phyloP scores from a whole-genome alignment of 2,797 vertebrate species.

The Etheostoma perlongum region DNA sequence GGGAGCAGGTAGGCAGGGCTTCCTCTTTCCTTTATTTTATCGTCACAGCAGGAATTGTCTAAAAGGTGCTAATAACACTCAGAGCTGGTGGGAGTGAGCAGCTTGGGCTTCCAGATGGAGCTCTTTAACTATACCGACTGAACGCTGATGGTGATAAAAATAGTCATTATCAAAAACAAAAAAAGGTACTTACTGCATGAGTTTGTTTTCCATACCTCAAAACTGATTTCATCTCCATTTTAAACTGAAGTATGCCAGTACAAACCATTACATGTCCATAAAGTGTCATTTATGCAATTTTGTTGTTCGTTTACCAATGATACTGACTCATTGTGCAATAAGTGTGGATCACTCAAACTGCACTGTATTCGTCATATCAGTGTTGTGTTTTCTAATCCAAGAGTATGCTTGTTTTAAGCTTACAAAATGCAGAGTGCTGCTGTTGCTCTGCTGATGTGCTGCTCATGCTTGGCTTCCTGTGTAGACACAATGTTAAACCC shows the following conservation, averaged over 20 bases:
- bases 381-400: too few relatives aligned
- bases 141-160: conserved; percentile 18
- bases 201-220: conserved; percentile 14
- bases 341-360: too few relatives aligned
- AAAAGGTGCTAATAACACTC: conserved; percentile 42
- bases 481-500: too few relatives aligned
- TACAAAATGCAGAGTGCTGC: too few relatives aligned
- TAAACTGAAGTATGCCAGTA: not conserved
- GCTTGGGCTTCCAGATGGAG: conserved; percentile 43
- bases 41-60: conserved; percentile 32
- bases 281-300: too few relatives aligned
- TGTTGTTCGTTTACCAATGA: too few relatives aligned
- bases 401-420: too few relatives aligned
- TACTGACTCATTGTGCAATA: too few relatives aligned
- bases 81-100: conserved; percentile 36
- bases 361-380: too few relatives aligned
- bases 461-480: too few relatives aligned
- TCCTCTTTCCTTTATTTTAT: conserved; percentile 35
- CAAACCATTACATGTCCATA: not conserved
- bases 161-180: not conserved
- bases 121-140: conserved; percentile 13
- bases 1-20: conserved; percentile 35
- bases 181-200: not conserved
- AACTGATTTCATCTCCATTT: not conserved
- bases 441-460: too few relatives aligned